phyloP scores from a whole-genome alignment of 2,888 invertebrate species.

The Galeruca laticollis region DNA sequence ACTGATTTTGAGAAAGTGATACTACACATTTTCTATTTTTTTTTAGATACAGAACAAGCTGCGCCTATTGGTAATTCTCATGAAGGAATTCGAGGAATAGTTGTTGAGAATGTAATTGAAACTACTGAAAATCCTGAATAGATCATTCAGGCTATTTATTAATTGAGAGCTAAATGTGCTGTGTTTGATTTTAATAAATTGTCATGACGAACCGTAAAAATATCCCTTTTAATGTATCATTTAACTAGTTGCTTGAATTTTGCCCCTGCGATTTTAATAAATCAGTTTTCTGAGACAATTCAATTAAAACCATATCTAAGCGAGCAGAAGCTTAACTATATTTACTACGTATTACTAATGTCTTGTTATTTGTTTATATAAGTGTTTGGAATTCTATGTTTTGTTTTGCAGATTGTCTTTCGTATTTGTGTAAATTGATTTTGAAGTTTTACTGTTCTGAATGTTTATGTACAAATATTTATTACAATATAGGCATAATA shows the following conservation, averaged over 20 bases:
- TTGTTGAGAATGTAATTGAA: background rate
- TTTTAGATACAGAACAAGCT: background rate
- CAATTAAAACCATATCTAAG: too few species aligned
- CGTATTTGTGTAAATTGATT: background rate
- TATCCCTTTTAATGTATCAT: background rate
- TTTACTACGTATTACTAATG: too few species aligned
- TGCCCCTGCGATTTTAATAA: background rate
- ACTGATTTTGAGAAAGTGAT: too few species aligned
- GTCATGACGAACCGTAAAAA: background rate
- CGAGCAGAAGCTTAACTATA: too few species aligned
- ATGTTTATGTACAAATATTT: slow-evolving; percentile 2
- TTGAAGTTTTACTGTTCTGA: background rate
- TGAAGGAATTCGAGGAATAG: background rate
- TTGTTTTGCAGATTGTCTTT: background rate
- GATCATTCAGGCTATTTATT: background rate
- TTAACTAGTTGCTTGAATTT: too few species aligned
- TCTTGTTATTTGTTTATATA: background rate
- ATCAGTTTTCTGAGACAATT: too few species aligned
- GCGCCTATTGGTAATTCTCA: background rate
- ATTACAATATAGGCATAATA: background rate
- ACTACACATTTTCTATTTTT: background rate
- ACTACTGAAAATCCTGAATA: slow-evolving; percentile 1
- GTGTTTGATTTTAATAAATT: background rate
- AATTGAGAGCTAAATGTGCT: background rate
- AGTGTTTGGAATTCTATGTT: background rate